Base-by-base conservation (phyloP, 2,113 vertebrate genomes). In the Catharus fuscescens region DNA sequence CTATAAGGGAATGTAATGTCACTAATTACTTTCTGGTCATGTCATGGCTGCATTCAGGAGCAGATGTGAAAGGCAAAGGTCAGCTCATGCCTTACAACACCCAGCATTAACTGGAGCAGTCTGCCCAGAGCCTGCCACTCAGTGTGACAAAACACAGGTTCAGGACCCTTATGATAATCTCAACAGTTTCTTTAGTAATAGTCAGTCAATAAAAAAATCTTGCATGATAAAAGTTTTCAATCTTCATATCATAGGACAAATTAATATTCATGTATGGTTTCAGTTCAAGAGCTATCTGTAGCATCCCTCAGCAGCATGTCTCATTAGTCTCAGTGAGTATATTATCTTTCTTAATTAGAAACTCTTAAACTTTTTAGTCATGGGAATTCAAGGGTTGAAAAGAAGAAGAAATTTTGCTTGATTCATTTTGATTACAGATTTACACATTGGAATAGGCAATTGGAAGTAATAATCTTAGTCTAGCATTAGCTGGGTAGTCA, bases 271-370 rank as follows among this genome's bases (percentile, higher is more conserved):
- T 38, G 62, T 52, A 74, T 26, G 42, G 9, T 77, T 93, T 87
- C 86, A 53, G 44, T 86, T 88, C 40, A 72, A 90, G 44, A 62
- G 5, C 5, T 83, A 32, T 60, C 53, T 79, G 14, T 26, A 78
- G 80, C 56, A 86, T 48, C 65, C 67, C 32, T 74, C 17, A 6
- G 84, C 56, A 93, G 54, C 32, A 74, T 36, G 86, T 62, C 72
- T 95, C 57, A 93, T 96, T 92, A 94, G 56, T 90, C 57, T 88
- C 61, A 84, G 40, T 59, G 61, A 95, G 77, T 59, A 65, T 91
- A 92, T 92, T 94, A 91, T 93, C 50, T 89, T 95, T 92, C 76
- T 76, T 94, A 95, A 96, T 96, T 94, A 95, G 52, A 91, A 88
- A 89, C 31, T 42, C 78, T 71, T 90, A 89, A 95, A 95, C 12